Evolutionary conservation across 2,113 vertebrate species (phyloP).

Genomic region (Oncorhynchus keta): DNA sequence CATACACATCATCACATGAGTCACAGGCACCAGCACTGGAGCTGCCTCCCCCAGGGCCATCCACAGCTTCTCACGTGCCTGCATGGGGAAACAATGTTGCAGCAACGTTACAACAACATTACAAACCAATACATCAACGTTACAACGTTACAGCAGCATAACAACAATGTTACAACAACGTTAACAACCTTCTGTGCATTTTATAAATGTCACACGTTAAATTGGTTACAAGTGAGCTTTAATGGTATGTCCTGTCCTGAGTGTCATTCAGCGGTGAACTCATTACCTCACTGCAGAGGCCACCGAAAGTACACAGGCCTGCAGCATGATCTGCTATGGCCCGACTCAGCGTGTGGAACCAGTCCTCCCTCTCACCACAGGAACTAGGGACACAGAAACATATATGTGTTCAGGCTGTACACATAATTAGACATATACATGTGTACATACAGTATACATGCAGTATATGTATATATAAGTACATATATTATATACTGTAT

Average conservation of each 20-base stretch:
- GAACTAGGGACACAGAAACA: conserved; percentile 72
- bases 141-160: no score
- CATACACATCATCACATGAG: conserved; percentile 96
- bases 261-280: neutral
- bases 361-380: conserved; percentile 87
- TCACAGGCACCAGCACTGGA: conserved; percentile 86
- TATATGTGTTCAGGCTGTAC: neutral
- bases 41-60: conserved; percentile 87
- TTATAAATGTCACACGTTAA: no score
- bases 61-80: conserved; percentile 86
- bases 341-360: conserved; percentile 86
- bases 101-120: neutral
- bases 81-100: conserved; percentile 11
- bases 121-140: no score
- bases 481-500: no score
- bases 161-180: no score
- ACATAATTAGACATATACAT: no score
- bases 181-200: neutral
- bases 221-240: no score
- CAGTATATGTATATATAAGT: no score
- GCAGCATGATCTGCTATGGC: conserved; percentile 83
- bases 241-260: neutral
- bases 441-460: no score
- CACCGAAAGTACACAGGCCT: conserved; percentile 70
- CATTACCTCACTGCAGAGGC: conserved; percentile 67